phyloP scores from a whole-genome alignment of 2,113 vertebrate species.

The Oreotrochilus melanogaster region DNA sequence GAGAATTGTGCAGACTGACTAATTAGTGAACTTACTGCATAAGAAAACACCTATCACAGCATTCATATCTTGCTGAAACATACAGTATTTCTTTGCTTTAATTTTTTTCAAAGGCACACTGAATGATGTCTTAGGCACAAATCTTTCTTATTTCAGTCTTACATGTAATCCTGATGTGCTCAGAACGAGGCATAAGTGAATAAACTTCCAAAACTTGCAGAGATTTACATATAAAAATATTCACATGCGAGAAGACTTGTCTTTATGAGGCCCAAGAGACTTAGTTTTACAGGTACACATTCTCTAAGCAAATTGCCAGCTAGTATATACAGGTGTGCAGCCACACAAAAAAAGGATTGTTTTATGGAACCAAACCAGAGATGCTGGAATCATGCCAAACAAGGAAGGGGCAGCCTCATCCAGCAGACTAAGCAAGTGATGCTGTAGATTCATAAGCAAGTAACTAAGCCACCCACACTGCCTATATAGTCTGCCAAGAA shows the following conservation, averaged over 20 bases:
- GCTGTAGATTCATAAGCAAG: constrained; percentile 36
- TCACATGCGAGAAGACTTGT: neutral
- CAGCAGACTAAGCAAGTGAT: constrained; percentile 42
- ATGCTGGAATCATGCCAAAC: constrained; percentile 23
- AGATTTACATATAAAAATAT: neutral
- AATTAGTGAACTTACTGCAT: neutral
- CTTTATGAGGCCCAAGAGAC: neutral
- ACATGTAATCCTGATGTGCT: neutral
- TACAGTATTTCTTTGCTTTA: neutral
- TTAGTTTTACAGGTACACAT: neutral
- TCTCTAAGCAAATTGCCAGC: constrained; percentile 14
- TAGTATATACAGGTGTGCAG: neutral
- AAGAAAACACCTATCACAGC: neutral
- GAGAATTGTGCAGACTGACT: neutral
- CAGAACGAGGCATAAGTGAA: neutral
- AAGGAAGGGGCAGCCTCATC: constrained; percentile 41
- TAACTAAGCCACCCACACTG: constrained; percentile 57
- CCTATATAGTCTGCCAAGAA: constrained; percentile 51
- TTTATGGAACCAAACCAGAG: constrained; percentile 13
- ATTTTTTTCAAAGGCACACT: neutral
- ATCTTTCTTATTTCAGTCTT: neutral
- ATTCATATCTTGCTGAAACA: neutral
- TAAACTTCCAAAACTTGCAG: neutral
- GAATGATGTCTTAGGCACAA: neutral
- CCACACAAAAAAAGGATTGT: neutral